Base-by-base conservation (phyloP, 2,797 vertebrate species). In the Pagetopsis macropterus region DNA sequence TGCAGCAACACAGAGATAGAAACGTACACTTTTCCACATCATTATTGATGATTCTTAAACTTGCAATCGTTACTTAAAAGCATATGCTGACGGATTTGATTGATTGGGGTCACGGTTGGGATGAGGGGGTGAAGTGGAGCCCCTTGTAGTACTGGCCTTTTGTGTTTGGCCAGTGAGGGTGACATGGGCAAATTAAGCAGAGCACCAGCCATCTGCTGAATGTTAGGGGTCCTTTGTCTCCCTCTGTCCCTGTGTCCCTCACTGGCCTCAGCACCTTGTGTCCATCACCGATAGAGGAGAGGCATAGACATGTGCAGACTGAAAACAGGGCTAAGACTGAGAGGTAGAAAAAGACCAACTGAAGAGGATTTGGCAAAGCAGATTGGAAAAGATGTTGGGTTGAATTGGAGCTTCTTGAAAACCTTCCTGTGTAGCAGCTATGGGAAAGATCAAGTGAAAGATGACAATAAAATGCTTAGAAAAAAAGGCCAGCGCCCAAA, bases 191-290 rank as follows among this genome's bases (percentile, higher is more conserved):
- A 91, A 91, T 91, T 86, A 84, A 79, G 72, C 65, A 0, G 85
- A 70, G 82, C 82, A 81, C 66, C 75, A 52, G 71, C 91, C 89
- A 92, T 91, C 92, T 91, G 91, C 76, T 85, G 66, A 84, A 84
- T 84, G 85, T 82, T 75, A 65, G 70, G 73, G 49, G 56, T 70
- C 70, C 80, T 89, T 92, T 91, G 85, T 92, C 70, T 86, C 44
- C 40, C 56, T 56, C 57, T 78, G 72, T 81, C 79, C 61, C 56
- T 56, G 60, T 78, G 70, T 81, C 79, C 61, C 64, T 55, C 54
- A 37, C 14, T 68, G 75, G 80, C 81, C 70, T 71, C 72, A 58
- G 57, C 65, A 56, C n/a, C 62, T 33, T 46, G 49, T 64, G 81
- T 80, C 82, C 84, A 76, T 79, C 75, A 76, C n/a, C 0, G 40